These are phyloP conservation scores for Bimastos eiseni DNA, from an alignment of 2,888 invertebrate species.

Conservation along the genomic window DNA sequence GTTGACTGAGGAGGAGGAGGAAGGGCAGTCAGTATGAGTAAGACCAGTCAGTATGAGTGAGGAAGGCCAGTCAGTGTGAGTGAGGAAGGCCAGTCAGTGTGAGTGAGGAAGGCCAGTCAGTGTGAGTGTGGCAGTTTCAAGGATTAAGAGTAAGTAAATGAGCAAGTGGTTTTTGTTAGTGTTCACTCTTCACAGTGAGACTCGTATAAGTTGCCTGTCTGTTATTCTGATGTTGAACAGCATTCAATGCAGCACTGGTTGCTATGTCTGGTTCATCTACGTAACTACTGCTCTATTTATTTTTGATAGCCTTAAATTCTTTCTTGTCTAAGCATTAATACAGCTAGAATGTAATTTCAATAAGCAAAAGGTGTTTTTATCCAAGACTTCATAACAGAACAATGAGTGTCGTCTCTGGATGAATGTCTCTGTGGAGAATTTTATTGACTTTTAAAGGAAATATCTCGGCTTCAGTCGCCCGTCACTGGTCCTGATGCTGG, in stretches of 20 bases:
- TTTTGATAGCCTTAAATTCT: neutral
- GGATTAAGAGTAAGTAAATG: neutral
- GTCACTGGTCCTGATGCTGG: neutral
- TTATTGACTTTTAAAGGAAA: neutral
- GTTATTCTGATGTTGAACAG: neutral
- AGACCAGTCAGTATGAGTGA: too few relatives aligned
- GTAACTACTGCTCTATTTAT: neutral
- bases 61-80: too few relatives aligned
- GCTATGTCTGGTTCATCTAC: neutral
- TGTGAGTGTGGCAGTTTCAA: neutral
- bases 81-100: too few relatives aligned
- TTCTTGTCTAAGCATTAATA: neutral
- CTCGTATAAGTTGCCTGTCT: neutral
- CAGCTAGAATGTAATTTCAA: neutral
- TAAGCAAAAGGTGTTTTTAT: neutral
- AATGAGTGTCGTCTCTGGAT: neutral
- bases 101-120: neutral
- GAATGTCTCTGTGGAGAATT: neutral
- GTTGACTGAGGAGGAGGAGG: neutral
- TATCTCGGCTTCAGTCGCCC: neutral
- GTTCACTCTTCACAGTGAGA: neutral
- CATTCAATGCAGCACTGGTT: too few relatives aligned
- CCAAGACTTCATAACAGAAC: neutral
- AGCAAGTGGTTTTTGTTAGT: neutral
- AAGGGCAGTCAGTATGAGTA: too few relatives aligned